Evolutionary conservation across 2,113 vertebrate genomes (phyloP).

Genomic region (Ia io): DNA sequence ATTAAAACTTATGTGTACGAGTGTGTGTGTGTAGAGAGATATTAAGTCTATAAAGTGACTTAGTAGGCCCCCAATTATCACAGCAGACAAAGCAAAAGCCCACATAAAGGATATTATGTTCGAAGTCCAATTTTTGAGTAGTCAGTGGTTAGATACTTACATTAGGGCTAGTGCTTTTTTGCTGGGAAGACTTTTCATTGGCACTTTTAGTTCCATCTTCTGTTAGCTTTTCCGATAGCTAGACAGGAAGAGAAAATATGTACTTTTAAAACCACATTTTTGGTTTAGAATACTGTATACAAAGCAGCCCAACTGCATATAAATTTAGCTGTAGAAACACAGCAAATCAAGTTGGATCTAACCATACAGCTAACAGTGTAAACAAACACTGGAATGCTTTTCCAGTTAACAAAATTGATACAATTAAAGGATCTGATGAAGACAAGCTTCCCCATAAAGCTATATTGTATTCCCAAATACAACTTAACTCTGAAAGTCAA

Average conservation of each 20-base stretch:
- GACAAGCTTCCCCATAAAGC: neutral
- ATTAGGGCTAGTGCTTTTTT: slow-evolving; percentile 76
- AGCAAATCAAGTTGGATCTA: slow-evolving; percentile 17
- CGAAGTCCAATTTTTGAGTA: neutral
- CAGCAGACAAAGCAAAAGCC: neutral
- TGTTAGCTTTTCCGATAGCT: slow-evolving; percentile 61
- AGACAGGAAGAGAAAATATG: slow-evolving; percentile 58
- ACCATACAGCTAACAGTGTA: neutral
- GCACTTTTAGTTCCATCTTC: slow-evolving; percentile 65
- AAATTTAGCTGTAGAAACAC: neutral
- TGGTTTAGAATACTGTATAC: neutral
- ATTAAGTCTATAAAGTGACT: neutral
- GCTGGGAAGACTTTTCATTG: slow-evolving; percentile 61
- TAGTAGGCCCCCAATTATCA: neutral
- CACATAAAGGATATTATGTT: neutral
- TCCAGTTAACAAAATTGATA: neutral
- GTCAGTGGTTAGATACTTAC: slow-evolving; percentile 63
- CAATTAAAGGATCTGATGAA: neutral
- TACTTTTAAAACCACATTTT: neutral
- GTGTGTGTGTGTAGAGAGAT: no score
- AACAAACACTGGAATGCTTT: neutral
- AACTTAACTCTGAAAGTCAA: slow-evolving; percentile 32
- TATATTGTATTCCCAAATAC: neutral
- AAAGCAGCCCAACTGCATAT: neutral
- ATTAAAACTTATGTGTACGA: no score